phyloP scores from a whole-genome alignment of 2,888 invertebrate genomes.

The Prosapia bicincta region DNA sequence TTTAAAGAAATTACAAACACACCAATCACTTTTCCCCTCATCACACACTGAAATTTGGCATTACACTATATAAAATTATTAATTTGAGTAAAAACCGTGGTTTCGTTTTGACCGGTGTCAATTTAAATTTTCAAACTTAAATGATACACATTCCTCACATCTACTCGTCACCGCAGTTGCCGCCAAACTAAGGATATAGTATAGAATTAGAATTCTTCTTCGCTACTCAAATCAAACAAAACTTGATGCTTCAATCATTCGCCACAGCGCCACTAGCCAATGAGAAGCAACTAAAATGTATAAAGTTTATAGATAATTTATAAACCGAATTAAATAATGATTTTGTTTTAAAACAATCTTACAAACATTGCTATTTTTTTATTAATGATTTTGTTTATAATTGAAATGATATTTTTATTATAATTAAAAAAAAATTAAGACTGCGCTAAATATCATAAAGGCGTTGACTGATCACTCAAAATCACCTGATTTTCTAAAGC shows the following conservation, averaged over 20 bases:
- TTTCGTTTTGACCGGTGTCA: constrained; percentile 27
- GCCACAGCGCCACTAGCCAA: neutral
- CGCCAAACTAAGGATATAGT: constrained; percentile 2
- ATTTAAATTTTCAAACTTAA: neutral
- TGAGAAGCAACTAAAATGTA: too few species aligned
- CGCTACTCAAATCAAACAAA: neutral
- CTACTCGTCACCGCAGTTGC: neutral
- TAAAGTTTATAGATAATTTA: too few species aligned
- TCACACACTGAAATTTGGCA: constrained; percentile 6
- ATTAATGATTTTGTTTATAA: too few species aligned
- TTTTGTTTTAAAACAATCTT: too few species aligned
- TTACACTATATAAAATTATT: neutral
- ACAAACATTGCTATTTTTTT: too few species aligned
- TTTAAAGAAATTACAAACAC: constrained; percentile 4
- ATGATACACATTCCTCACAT: neutral
- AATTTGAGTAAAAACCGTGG: neutral
- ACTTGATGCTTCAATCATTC: neutral
- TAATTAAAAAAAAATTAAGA: too few species aligned
- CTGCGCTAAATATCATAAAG: too few species aligned
- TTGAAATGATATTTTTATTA: too few species aligned
- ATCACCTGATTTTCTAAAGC: too few species aligned
- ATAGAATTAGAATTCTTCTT: neutral
- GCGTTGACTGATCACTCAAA: too few species aligned
- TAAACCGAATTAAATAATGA: too few species aligned
- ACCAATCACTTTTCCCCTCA: constrained; percentile 13